Evolutionary conservation across 1,140 invertebrate genomes (phyloP), one percentile per base, ranked within the genome.

Genomic region (Acromyrmex heyeri): DNA sequence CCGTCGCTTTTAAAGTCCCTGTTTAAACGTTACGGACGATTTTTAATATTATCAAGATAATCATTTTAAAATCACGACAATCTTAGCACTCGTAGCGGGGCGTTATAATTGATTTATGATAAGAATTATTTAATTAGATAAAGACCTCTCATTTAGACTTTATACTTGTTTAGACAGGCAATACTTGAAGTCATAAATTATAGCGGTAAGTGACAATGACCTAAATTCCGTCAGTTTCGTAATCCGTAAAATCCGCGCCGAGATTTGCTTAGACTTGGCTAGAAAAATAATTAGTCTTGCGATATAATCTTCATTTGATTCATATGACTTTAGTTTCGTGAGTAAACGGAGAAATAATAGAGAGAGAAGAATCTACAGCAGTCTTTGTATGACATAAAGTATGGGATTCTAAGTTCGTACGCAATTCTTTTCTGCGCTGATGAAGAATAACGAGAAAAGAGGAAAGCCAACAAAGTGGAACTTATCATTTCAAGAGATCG

Each of bases 401-500:
- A 44, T 50, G n/a, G 12, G 38, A 69, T 8, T 21, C 14, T 65
- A 27, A 65, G n/a, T 27, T 38, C 30, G 10, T 7, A 12, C 14
- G n/a, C 24, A 14, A 34, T 77, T 50, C 34, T 77, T 24, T 67
- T 16, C 38, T 6, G 5, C 3, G 0, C 1, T 44, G 18, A 30
- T 16, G 21, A 57, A 24, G 53, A 62, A 73, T 44, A 48, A 75
- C 7, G n/a, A 16, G 50, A 38, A 38, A 24, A 44, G n/a, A 50
- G 18, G 27, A 61, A n/a, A 72, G 21, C 53, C 34, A 24, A 34
- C 50, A 61, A 85, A 44, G 24, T 64, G 50, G 27, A 27, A 34
- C 67, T 21, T 34, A 70, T 81, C 76, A 86, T 18, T 30, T 4
- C 30, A 27, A 27, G n/a, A 24, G 48, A 55, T 34, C 76, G 64